Base-by-base conservation (phyloP, 2,113 vertebrate species). In the Macrotis lagotis region DNA sequence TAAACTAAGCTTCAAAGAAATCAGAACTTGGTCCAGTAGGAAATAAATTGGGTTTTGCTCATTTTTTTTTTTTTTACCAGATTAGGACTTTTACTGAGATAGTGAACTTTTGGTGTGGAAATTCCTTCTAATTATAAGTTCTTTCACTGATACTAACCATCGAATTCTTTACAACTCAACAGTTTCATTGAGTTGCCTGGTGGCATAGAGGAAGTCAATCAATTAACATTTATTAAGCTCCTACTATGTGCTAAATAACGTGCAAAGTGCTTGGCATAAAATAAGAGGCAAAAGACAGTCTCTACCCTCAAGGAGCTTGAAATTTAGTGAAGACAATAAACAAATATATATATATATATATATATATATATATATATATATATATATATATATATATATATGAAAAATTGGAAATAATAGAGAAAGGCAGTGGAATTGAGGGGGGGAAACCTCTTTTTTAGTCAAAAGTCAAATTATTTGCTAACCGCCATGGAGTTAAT, bases 21-120 rank as follows among this genome's bases (percentile, higher is more conserved):
- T 25, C 90, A 92, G 74, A 51, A n/a, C 59, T 19, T 26, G 51
- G 83, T 66, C 91, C 91, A 96, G 88, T 94, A 59, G 53, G 37
- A 74, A n/a, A 19, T 74, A 1, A n/a, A 74, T 74, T n/a, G 28
- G 26, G 26, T 31, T 59, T 59, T 59, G 55, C 3, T 51, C 22
- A n/a, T 51, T 51, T 2, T 55, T 55, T 53, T 59, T 66, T 28
- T 37, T 37, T 66, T 37, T n/a, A 14, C 59, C 31, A n/a, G 19
- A n/a, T 7, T 37, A n/a, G 59, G 14, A 4, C 12, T 74, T 74
- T 74, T 74, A n/a, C 11, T 31, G 26, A 10, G 28, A 2, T 59
- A 59, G 55, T 59, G 55, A 59, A 74, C 37, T 74, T 19, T 14
- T 74, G 59, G 4, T 74, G 14, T 74, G 59, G 59, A 74, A 14